Base-by-base conservation (phyloP, 2,797 vertebrate genomes). In the Poecilia gillii region DNA sequence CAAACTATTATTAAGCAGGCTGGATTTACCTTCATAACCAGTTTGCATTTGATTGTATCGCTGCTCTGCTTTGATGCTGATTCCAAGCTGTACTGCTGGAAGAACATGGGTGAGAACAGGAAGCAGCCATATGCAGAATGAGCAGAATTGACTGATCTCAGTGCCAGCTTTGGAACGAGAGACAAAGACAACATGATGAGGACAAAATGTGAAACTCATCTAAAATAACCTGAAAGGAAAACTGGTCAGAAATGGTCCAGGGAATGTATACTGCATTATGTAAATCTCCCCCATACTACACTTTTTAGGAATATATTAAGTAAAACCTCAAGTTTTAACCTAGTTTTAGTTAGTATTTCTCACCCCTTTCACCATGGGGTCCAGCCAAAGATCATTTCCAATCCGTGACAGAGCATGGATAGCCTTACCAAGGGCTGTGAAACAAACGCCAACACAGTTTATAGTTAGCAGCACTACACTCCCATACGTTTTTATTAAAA, bases 311-410 rank as follows among this genome's bases (percentile, higher is more conserved):
- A 36, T 20, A 36, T 0, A 3, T 36, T 20, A 9, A 64, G 6
- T 64, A 36, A 20, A 64, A 20, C 14, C 53, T n/a, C 7, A 8
- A 20, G 31, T 18, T 33, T 64, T 31, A 62, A 16, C 6, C 28
- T 62, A 33, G 28, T 33, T 28, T 59, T 62, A 59, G 57, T 57
- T 57, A 28, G 23, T 33, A 18, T 33, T 18, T 93, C 96, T 97
- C 95, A 99, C 98, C 86, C 97, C 97, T 94, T 95, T 97, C 76
- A 94, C 95, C 85, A 89, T 31, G 0, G 98, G 98, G 77, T 99
- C 98, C 89, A 99, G 91, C 96, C 97, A 99, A 46, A 99, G 91
- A 1, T 97, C 97, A 53, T 98, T 96, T 76, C 97, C 97, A 64
- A 99, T 85, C 78, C 97, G 94, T 45, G 97, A 96, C 68, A 99